phyloP scores from a whole-genome alignment of 2,113 vertebrate genomes.

The Mugil cephalus region DNA sequence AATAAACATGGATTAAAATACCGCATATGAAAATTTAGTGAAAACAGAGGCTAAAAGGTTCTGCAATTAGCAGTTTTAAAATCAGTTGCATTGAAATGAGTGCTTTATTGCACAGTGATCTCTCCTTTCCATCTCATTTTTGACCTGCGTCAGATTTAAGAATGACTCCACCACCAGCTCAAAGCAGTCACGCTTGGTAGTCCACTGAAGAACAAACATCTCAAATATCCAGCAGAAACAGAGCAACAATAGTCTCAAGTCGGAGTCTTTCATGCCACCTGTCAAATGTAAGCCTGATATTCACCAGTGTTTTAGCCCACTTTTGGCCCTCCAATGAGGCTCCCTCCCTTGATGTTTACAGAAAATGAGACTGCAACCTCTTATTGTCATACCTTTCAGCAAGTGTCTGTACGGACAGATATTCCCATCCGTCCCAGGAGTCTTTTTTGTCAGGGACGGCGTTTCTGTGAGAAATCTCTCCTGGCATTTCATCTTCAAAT shows the following conservation, averaged over 20 bases:
- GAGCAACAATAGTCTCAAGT: conserved; percentile 3
- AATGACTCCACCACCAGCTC: no score
- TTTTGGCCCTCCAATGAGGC: conserved; percentile 1
- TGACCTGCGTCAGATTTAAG: no score
- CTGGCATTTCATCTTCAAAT: conserved; percentile 73
- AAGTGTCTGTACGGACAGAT: conserved; percentile 42
- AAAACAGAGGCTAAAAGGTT: no score
- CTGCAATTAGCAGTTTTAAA: no score
- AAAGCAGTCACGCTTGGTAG: neutral
- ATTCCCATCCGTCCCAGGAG: conserved; percentile 64
- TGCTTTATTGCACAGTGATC: no score
- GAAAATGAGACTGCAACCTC: conserved; percentile 61
- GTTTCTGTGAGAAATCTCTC: conserved; percentile 47
- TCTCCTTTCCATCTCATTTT: no score
- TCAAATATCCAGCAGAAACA: conserved; percentile 10
- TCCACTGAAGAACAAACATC: conserved; percentile 11
- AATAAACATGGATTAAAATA: no score
- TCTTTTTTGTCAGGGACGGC: conserved; percentile 58
- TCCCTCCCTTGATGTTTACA: conserved; percentile 60
- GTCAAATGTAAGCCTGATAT: conserved; percentile 30
- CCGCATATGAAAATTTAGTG: no score
- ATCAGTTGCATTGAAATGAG: no score
- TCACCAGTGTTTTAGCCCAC: conserved; percentile 24
- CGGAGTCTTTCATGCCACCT: conserved; percentile 23
- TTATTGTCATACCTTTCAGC: conserved; percentile 49